Percentiles rank a stretch among this genome's conserved stretches.
These are phyloP conservation scores for Archaeoteleia sp. DNA, from an alignment of 2,888 invertebrate genomes.

Conservation along the genomic window DNA sequence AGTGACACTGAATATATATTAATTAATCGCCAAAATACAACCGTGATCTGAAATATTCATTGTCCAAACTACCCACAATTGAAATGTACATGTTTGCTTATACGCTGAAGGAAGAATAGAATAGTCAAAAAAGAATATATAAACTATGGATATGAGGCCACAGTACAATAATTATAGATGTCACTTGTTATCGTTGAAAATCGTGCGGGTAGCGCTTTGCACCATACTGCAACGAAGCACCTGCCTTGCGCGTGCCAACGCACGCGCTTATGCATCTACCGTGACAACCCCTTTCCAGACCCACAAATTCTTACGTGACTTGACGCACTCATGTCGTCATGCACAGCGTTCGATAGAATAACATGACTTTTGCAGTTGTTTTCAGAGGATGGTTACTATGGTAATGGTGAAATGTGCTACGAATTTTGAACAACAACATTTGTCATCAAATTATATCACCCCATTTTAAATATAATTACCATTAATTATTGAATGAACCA, in stretches of 20 bases:
- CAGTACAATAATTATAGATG: conserved; percentile 52
- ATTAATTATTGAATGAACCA: too few relatives aligned
- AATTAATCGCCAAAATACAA: too few relatives aligned
- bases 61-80: too few relatives aligned
- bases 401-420: conserved; percentile 25
- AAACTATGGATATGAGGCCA: conserved; percentile 43
- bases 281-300: conserved; percentile 54
- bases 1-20: too few relatives aligned
- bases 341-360: conserved; percentile 15
- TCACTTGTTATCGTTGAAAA: conserved; percentile 69
- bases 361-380: conserved; percentile 45
- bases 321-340: conserved; percentile 25
- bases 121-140: conserved; percentile 13
- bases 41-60: too few relatives aligned
- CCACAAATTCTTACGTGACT: conserved; percentile 46
- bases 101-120: too few relatives aligned
- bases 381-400: conserved; percentile 59
- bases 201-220: conserved; percentile 72
- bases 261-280: conserved; percentile 59
- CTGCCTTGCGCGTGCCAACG: conserved; percentile 70
- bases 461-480: too few relatives aligned
- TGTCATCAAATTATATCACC: not conserved
- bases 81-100: too few relatives aligned
- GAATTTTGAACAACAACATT: conserved; percentile 6
- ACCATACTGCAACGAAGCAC: conserved; percentile 58